Conservation (phyloP, 2,113 vertebrate species). For the Aplodontia rufa region DNA sequence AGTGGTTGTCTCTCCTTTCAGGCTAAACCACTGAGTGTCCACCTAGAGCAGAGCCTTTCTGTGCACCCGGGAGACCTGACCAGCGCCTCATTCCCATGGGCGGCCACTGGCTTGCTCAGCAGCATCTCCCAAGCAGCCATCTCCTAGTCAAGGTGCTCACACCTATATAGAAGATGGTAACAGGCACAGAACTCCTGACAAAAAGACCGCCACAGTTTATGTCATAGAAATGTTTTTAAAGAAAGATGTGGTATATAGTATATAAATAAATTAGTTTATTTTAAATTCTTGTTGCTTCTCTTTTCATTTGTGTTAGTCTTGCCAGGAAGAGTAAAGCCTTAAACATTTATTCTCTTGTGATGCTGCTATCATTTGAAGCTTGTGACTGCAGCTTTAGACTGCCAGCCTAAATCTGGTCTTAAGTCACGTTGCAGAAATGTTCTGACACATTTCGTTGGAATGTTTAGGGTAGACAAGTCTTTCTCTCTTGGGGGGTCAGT, state of each 20-base stretch:
- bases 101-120: neutral
- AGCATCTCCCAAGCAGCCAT: neutral
- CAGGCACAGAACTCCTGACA: neutral
- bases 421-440: neutral
- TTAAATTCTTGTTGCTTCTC: slow-evolving; percentile 17
- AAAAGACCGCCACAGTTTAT: neutral
- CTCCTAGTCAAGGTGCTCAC: neutral
- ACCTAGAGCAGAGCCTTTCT: neutral
- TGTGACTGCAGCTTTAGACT: neutral
- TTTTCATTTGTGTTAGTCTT: neutral
- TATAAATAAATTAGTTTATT: neutral
- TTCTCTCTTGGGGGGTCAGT: neutral
- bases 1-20: slow-evolving; percentile 20
- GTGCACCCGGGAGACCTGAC: neutral
- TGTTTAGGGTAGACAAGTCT: neutral
- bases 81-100: fast-evolving
- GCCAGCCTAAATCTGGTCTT: neutral
- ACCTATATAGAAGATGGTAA: neutral
- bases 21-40: slow-evolving; percentile 10
- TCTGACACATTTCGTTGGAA: neutral
- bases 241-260: neutral
- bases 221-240: slow-evolving; percentile 1
- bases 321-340: neutral
- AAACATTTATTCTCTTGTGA: neutral
- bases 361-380: slow-evolving; percentile 1